Conservation (phyloP, 2,113 vertebrate genomes). For the Psittacula cyanocephala region DNA sequence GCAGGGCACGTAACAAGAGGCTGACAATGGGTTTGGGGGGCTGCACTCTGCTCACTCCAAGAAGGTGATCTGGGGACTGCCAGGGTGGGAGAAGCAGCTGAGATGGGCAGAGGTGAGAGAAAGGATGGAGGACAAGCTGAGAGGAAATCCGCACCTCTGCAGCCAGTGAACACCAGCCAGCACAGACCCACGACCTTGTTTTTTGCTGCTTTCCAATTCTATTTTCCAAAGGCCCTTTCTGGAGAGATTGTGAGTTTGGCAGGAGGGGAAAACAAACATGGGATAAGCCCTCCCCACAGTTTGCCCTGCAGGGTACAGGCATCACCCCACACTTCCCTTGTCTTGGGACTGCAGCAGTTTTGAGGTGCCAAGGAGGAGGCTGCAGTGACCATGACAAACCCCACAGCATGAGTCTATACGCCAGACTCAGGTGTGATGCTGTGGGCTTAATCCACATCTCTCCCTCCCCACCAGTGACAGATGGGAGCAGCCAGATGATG, state of each 20-base stretch:
- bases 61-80: not conserved
- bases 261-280: not conserved
- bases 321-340: not conserved
- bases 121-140: not conserved
- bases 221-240: not conserved
- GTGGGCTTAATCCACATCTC: not conserved
- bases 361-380: not conserved
- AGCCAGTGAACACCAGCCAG: not conserved
- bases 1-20: not conserved
- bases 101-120: not conserved
- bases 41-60: not conserved
- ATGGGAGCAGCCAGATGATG: accelerated
- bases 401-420: accelerated
- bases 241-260: not conserved
- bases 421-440: not conserved
- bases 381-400: not conserved
- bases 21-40: accelerated
- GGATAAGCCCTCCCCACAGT: not conserved
- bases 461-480: not conserved
- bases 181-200: not conserved
- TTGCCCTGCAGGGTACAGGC: not conserved
- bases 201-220: not conserved
- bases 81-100: not conserved
- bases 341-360: accelerated
- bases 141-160: not conserved